Evolutionary conservation across 2,797 vertebrate genomes (phyloP).

Genomic region (Micrastur ruficollis): DNA sequence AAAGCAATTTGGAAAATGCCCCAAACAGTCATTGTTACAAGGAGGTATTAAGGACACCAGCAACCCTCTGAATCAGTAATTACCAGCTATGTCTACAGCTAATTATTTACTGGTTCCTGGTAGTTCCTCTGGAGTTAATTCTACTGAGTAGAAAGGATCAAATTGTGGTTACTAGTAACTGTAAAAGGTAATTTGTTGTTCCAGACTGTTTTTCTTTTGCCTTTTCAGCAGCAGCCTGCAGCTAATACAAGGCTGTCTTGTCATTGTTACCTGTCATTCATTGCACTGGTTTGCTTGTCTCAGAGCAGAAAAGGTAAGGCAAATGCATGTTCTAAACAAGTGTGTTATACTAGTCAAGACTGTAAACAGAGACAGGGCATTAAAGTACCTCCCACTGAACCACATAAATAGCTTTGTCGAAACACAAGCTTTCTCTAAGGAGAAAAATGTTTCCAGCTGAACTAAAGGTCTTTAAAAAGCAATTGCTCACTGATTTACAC

Average conservation of each 20-base stretch:
- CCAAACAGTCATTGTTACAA: background rate
- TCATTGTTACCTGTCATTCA: background rate
- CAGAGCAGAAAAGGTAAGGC: background rate
- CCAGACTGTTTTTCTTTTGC: background rate
- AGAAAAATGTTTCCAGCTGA: slow-evolving; percentile 8
- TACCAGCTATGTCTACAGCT: background rate
- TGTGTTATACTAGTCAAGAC: background rate
- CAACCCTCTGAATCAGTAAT: background rate
- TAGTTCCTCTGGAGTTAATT: background rate
- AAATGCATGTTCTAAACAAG: background rate
- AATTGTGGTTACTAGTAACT: background rate
- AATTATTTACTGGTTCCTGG: background rate
- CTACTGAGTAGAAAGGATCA: background rate
- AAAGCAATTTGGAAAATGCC: background rate
- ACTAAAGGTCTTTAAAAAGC: background rate
- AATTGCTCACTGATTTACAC: background rate
- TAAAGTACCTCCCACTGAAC: slow-evolving; percentile 16
- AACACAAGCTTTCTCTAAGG: background rate
- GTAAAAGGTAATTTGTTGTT: background rate
- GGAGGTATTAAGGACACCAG: background rate
- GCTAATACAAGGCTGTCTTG: background rate
- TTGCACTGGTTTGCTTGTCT: background rate
- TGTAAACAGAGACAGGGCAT: slow-evolving; percentile 4
- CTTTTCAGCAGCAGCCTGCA: background rate
- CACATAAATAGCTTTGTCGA: slow-evolving; percentile 12